These are phyloP conservation scores for Oryzias woworae DNA, from an alignment of 2,113 vertebrate species.

Conservation along the genomic window DNA sequence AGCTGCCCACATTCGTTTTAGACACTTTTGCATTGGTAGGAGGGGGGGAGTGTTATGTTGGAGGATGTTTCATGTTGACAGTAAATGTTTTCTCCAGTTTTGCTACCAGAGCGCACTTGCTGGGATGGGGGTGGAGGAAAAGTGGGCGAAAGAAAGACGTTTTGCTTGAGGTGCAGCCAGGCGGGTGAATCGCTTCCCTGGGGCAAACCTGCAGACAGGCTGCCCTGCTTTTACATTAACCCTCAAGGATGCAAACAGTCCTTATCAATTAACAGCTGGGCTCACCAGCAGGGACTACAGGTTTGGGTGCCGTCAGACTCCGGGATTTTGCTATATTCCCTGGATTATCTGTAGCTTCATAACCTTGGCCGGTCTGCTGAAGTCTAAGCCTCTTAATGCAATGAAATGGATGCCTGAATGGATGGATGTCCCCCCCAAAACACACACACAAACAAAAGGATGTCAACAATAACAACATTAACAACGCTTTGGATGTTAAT, in stretches of 20 bases:
- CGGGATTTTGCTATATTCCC: constrained; percentile 46
- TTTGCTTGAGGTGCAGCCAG: constrained; percentile 54
- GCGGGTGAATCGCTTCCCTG: constrained; percentile 50
- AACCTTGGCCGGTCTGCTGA: constrained; percentile 66
- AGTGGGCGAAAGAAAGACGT: constrained; percentile 17
- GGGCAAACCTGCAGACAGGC: constrained; percentile 45
- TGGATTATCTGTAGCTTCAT: constrained; percentile 70
- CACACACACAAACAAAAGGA: constrained; percentile 22
- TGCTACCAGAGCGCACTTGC: background rate
- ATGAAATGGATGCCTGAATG: constrained; percentile 66
- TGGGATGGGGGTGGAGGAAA: constrained; percentile 1
- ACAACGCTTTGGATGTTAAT: too few species aligned
- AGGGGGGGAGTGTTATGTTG: constrained; percentile 7
- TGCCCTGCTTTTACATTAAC: constrained; percentile 37
- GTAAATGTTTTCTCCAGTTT: background rate
- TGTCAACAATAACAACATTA: constrained; percentile 4
- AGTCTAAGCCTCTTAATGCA: constrained; percentile 75
- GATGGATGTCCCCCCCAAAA: constrained; percentile 53
- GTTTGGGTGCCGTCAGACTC: constrained; percentile 9
- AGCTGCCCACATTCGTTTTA: constrained; percentile 49
- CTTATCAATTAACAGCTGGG: constrained; percentile 38
- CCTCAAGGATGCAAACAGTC: constrained; percentile 40
- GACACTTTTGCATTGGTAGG: constrained; percentile 25
- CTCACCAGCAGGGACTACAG: constrained; percentile 7
- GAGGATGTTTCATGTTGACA: background rate